A percentile compares a stretch with the other conserved stretches of the same genome.
Conservation (phyloP, 2,113 vertebrate genomes). For the Hippolais icterina region DNA sequence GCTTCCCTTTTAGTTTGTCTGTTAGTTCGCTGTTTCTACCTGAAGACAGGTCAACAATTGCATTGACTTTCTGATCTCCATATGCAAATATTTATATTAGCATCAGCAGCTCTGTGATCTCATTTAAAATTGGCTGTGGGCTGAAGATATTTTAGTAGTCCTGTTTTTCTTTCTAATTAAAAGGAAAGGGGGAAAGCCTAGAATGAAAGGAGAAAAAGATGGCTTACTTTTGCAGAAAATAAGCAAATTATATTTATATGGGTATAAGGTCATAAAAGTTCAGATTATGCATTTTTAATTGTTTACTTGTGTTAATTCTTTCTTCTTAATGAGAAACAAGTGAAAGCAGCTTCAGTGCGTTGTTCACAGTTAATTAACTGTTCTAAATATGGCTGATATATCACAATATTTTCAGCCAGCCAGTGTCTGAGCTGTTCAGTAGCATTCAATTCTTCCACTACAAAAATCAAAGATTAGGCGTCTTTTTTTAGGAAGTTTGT, state of each 20-base stretch:
- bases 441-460: neutral
- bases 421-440: neutral
- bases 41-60: neutral
- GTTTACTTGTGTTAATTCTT: neutral
- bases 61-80: neutral
- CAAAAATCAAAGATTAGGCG: neutral
- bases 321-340: neutral
- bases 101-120: neutral
- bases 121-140: neutral
- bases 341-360: neutral
- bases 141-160: neutral
- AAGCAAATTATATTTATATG: neutral
- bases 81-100: neutral
- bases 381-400: neutral
- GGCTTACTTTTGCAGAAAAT: neutral
- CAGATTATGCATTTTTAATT: neutral
- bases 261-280: neutral
- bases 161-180: neutral
- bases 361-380: neutral
- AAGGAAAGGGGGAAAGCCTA: neutral
- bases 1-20: neutral
- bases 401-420: neutral
- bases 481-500: neutral
- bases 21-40: neutral
- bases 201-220: neutral